Percentiles rank a stretch among this genome's conserved stretches.
These are phyloP conservation scores for Serranus cabrilla DNA, from an alignment of 2,797 vertebrate genomes.

Conservation along the genomic window DNA sequence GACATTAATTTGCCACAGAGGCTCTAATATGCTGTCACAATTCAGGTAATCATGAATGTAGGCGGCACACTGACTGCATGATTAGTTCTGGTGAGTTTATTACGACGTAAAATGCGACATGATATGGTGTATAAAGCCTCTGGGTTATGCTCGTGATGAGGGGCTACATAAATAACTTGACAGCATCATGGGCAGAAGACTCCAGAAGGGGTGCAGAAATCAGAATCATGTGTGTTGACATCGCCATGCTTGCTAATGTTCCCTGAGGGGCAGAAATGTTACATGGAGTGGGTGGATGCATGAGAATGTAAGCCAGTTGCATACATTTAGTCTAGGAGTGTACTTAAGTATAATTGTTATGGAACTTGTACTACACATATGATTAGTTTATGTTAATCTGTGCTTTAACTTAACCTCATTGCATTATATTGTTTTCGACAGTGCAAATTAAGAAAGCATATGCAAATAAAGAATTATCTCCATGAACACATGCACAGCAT, in stretches of 20 bases:
- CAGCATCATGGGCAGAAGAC: slow-evolving; percentile 11
- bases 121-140: not conserved
- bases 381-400: not conserved
- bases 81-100: slow-evolving; percentile 11
- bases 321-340: not conserved
- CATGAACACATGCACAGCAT: too few relatives aligned
- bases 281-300: slow-evolving; percentile 14
- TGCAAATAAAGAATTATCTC: too few relatives aligned
- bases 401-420: not conserved
- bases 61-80: too few relatives aligned
- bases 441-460: too few relatives aligned
- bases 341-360: not conserved
- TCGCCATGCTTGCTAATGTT: slow-evolving; percentile 7
- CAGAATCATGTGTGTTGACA: slow-evolving; percentile 30
- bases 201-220: slow-evolving; percentile 23
- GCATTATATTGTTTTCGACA: too few relatives aligned
- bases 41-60: not conserved
- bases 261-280: slow-evolving; percentile 31
- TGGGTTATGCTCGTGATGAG: slow-evolving; percentile 11
- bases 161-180: slow-evolving; percentile 11
- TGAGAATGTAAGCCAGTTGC: slow-evolving; percentile 2
- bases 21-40: not conserved
- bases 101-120: not conserved
- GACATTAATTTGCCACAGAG: not conserved
- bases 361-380: too few relatives aligned